phyloP scores from a whole-genome alignment of 2,113 vertebrate genomes.

The Neogale vison region DNA sequence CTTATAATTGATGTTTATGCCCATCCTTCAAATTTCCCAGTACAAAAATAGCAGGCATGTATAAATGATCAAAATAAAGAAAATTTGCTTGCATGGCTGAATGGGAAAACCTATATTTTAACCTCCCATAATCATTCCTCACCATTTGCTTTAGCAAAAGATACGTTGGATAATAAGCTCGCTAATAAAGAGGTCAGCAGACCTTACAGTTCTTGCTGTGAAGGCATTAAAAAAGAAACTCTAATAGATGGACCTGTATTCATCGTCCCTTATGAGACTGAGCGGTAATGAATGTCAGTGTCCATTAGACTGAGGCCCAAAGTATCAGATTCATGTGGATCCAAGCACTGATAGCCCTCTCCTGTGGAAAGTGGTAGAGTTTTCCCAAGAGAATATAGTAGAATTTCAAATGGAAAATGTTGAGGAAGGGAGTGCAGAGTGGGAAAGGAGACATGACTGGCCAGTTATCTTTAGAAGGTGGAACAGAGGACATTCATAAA shows the following conservation, averaged over 20 bases:
- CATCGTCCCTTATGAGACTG: background rate
- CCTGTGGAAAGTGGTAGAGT: background rate
- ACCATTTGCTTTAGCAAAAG: background rate
- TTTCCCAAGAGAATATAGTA: background rate
- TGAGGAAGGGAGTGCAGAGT: background rate
- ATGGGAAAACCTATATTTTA: background rate
- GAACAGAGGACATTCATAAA: background rate
- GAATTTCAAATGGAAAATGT: background rate
- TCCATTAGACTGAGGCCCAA: background rate
- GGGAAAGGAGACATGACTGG: background rate
- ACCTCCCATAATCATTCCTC: background rate
- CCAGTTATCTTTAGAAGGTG: background rate
- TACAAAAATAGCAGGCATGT: background rate
- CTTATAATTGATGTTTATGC: background rate
- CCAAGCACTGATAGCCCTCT: background rate
- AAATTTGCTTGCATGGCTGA: background rate
- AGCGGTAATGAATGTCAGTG: background rate
- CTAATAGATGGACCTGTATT: background rate
- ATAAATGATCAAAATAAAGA: background rate
- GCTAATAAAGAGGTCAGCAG: background rate
- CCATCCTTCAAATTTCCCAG: background rate
- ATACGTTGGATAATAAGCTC: background rate
- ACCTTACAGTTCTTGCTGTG: background rate
- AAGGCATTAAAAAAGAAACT: background rate
- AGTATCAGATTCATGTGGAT: background rate